phyloP scores from a whole-genome alignment of 2,888 invertebrate species.

The Sthenelais limicola region DNA sequence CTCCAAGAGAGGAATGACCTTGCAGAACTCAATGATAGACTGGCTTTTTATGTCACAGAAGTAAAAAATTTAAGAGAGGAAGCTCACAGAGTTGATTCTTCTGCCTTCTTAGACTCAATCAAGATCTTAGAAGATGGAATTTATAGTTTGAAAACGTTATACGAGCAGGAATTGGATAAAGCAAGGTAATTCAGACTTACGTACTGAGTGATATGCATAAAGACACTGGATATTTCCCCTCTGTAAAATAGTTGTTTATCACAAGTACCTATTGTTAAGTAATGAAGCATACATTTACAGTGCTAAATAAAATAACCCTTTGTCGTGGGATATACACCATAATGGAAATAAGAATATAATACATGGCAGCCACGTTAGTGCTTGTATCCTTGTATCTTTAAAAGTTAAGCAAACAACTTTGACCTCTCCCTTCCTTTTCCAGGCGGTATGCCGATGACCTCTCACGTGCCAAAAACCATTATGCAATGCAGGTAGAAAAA shows the following conservation, averaged over 20 bases:
- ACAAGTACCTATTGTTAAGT: no score
- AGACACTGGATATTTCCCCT: no score
- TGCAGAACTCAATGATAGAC: conserved; percentile 62
- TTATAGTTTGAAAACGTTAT: conserved; percentile 59
- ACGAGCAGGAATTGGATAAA: conserved; percentile 64
- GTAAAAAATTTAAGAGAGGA: conserved; percentile 60
- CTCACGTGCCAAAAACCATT: conserved; percentile 57
- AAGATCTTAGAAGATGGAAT: conserved; percentile 65
- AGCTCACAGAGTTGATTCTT: conserved; percentile 57
- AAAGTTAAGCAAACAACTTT: neutral
- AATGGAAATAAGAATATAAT: neutral
- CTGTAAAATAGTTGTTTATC: no score
- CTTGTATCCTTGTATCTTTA: neutral
- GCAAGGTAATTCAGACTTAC: conserved; percentile 57
- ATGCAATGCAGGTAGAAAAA: conserved; percentile 60
- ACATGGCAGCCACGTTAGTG: neutral
- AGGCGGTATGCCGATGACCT: conserved; percentile 59
- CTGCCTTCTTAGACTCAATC: conserved; percentile 60
- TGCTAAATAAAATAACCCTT: neutral
- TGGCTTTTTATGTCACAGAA: conserved; percentile 59
- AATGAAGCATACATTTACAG: no score
- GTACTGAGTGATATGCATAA: no score
- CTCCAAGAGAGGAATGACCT: conserved; percentile 46
- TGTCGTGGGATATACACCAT: neutral
- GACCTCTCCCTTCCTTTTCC: conserved; percentile 38